Percentiles rank a stretch among this genome's conserved stretches.
phyloP scores from a whole-genome alignment of 2,888 invertebrate species.

The Peribatodes rhomboidaria region DNA sequence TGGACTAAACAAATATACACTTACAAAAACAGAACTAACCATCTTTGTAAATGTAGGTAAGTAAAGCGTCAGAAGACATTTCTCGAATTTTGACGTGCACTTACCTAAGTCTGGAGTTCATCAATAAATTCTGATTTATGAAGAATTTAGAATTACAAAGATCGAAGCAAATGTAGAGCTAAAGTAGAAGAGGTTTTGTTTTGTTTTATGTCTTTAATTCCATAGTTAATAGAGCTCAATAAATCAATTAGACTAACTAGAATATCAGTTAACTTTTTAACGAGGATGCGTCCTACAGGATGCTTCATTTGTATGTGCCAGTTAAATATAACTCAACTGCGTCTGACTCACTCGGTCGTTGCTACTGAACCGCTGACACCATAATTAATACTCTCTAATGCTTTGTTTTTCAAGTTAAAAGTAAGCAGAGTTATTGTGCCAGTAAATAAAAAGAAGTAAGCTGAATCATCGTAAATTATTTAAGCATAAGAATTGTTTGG shows the following conservation, averaged over 20 bases:
- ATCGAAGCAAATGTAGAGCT: not conserved
- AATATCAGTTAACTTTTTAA: slow-evolving; percentile 29
- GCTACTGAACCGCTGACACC: slow-evolving; percentile 14
- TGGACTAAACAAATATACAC: not conserved
- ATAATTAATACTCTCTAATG: slow-evolving; percentile 8
- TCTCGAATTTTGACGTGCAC: too few species aligned
- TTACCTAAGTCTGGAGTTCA: too few species aligned
- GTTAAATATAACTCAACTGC: slow-evolving; percentile 58
- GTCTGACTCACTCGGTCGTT: slow-evolving; percentile 58
- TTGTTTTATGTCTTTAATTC: not conserved
- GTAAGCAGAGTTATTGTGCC: slow-evolving; percentile 9
- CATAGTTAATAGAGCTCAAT: not conserved
- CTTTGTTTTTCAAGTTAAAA: slow-evolving; percentile 28
- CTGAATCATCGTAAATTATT: too few species aligned
- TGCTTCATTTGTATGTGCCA: slow-evolving; percentile 49
- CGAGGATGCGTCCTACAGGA: slow-evolving; percentile 46
- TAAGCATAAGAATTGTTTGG: too few species aligned
- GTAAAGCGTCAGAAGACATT: too few species aligned
- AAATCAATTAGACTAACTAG: slow-evolving; percentile 18
- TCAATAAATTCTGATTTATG: not conserved
- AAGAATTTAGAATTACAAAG: not conserved
- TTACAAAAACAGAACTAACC: too few species aligned
- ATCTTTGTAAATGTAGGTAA: too few species aligned
- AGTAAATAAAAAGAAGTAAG: not conserved
- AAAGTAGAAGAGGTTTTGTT: not conserved